Conservation (phyloP, 2,797 vertebrate species). For the Vireo griseus region DNA sequence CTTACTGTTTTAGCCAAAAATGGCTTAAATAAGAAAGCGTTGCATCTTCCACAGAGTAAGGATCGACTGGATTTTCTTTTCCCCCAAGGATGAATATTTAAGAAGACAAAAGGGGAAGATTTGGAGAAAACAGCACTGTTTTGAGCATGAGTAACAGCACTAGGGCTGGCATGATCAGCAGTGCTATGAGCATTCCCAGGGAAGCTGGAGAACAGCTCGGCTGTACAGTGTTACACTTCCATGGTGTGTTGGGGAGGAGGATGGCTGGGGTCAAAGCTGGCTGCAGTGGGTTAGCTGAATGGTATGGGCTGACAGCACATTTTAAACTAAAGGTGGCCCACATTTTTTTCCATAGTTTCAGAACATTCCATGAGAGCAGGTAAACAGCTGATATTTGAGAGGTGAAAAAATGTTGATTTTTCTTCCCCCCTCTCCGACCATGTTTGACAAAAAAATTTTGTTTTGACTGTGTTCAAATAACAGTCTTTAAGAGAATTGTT, state of each 20-base stretch:
- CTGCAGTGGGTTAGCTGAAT: not conserved
- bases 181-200: not conserved
- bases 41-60: not conserved
- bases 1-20: not conserved
- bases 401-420: not conserved
- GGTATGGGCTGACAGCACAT: accelerated
- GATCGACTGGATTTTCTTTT: accelerated
- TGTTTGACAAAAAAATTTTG: not conserved
- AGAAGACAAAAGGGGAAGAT: not conserved
- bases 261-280: not conserved
- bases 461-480: conserved; percentile 1
- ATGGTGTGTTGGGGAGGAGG: too few species aligned
- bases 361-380: not conserved
- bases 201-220: not conserved
- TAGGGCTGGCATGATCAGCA: not conserved
- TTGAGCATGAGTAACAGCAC: not conserved
- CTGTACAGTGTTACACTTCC: accelerated
- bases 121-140: not conserved
- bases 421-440: accelerated
- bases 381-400: not conserved
- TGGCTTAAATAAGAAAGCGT: not conserved
- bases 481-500: not conserved
- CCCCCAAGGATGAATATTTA: not conserved
- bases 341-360: not conserved
- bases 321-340: not conserved